Evolutionary conservation across 2,797 vertebrate species (phyloP), one percentile per base, ranked within the genome.

Genomic region (Characodon lateralis): DNA sequence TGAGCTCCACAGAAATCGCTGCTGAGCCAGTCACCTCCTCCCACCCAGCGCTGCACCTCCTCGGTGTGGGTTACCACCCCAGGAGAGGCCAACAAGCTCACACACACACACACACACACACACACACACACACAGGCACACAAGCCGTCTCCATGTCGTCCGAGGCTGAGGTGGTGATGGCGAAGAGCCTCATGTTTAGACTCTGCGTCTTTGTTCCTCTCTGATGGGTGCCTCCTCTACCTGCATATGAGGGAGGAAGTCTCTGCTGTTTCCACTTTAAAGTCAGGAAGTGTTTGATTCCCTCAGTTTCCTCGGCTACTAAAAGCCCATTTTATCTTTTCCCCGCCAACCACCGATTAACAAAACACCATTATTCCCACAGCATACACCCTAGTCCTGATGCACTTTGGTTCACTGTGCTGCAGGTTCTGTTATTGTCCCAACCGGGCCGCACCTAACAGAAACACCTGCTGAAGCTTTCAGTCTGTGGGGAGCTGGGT

Each of bases 171-270:
- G 80, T 75, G 83, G 82, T 83, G 88, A 81, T 66, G 87, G 68
- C 58, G 73, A 73, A 82, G 72, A 81, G 87, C 87, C 79, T 71
- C 18, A 50, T 95, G 94, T 97, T 96, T 96, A 95, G 96, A 94
- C 95, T 96, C 93, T 81, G 87, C 9, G 83, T 95, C 91, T 92
- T 96, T 96, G 94, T 96, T 94, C 92, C 86, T 94, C 94, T 94
- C 94, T 82, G 92, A 95, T 94, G 91, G 72, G 85, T 76, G 91
- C 94, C 94, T 90, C 86, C 78, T 95, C 93, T 94, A 91, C 96
- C 96, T 95, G 95, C 95, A 96, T 96, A 92, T 94, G 90, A 96
- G 96, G 93, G 95, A 96, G 96, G 96, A 97, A 96, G 95, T 95
- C 92, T 93, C 84, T 20, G 78, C 91, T 83, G 90, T 86, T 92